Percentiles rank a stretch among this genome's conserved stretches.
Conservation (phyloP, 2,797 vertebrate genomes). For the Acipenser ruthenus region DNA sequence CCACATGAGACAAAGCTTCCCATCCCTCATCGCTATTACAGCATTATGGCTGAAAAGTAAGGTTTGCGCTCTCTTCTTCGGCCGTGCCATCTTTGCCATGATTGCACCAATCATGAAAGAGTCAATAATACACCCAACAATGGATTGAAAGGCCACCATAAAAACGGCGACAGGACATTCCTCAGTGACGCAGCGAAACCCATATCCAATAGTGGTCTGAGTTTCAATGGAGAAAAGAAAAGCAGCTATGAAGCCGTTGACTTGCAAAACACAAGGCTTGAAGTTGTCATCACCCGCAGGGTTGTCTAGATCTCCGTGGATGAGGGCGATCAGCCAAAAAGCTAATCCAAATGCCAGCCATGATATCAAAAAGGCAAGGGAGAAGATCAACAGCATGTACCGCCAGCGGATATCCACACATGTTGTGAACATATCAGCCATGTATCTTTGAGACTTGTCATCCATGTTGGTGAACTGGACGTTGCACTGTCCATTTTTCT, state of each 20-base stretch:
- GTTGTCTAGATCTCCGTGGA: constrained; percentile 76
- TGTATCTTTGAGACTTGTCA: constrained; percentile 71
- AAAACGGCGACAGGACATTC: constrained; percentile 81
- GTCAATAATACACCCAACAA: constrained; percentile 86
- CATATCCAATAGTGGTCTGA: constrained; percentile 87
- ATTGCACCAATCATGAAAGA: constrained; percentile 94
- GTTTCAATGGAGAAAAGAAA: constrained; percentile 92
- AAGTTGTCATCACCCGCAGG: constrained; percentile 44
- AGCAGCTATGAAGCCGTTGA: constrained; percentile 84
- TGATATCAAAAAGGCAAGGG: constrained; percentile 77
- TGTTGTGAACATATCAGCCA: constrained; percentile 69
- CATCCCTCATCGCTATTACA: constrained; percentile 75
- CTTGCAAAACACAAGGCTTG: constrained; percentile 82
- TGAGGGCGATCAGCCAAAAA: constrained; percentile 81
- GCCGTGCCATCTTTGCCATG: constrained; percentile 94
- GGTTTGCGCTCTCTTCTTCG: constrained; percentile 86
- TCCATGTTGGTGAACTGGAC: constrained; percentile 91
- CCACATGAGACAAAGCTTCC: constrained; percentile 90
- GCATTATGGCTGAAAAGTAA: constrained; percentile 82
- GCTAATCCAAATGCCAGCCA: constrained; percentile 81
- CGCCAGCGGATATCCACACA: constrained; percentile 65
- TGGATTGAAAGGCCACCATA: constrained; percentile 87
- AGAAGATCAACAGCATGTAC: constrained; percentile 83
- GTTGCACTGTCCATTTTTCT: constrained; percentile 89
- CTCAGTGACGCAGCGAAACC: constrained; percentile 86